These are phyloP conservation scores for Avahi laniger DNA, from an alignment of 2,797 vertebrate species.

Conservation along the genomic window DNA sequence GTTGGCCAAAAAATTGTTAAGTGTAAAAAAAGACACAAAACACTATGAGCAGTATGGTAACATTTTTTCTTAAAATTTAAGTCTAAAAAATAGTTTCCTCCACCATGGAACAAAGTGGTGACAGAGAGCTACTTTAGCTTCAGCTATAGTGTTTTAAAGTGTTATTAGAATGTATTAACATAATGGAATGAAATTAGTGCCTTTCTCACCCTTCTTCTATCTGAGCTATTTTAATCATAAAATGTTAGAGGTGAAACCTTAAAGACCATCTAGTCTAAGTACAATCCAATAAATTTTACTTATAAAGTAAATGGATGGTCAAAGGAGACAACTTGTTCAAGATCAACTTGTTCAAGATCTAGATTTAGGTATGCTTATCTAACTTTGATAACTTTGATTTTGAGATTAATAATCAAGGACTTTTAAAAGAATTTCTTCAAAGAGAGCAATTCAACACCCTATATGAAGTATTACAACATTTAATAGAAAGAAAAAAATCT, in stretches of 20 bases:
- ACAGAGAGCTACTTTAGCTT: neutral
- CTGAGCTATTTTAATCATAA: neutral
- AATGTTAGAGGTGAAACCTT: neutral
- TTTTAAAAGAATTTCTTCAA: conserved; percentile 16
- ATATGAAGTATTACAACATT: neutral
- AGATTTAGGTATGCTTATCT: no score
- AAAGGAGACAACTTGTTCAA: neutral
- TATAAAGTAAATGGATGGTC: neutral
- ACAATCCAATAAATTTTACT: neutral
- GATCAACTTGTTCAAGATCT: neutral
- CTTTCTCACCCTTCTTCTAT: neutral
- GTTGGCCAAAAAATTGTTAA: neutral
- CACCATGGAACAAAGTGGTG: neutral
- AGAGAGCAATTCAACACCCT: neutral
- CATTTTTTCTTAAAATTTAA: neutral
- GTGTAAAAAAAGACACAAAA: neutral
- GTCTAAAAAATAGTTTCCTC: neutral
- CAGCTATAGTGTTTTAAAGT: neutral
- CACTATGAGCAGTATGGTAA: neutral
- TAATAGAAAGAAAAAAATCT: neutral
- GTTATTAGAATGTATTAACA: neutral
- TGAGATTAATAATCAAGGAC: neutral
- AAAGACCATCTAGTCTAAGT: neutral
- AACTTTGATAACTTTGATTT: neutral
- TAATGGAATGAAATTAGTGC: neutral